Conservation (phyloP, 35 echinoderm and acorn worm genomes). For the Strongylocentrotus purpuratus region DNA sequence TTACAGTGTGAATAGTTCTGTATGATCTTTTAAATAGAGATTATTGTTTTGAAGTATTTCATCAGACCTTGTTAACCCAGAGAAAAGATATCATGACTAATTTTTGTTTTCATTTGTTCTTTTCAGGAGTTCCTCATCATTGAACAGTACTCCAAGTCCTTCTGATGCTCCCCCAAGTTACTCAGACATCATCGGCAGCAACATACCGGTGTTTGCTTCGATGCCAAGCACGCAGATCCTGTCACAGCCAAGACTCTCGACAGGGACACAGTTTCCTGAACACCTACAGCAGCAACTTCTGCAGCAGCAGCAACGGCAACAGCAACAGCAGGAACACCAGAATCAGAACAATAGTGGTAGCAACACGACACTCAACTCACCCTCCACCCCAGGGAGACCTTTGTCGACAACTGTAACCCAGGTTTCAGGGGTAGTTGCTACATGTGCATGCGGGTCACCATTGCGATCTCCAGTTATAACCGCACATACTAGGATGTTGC, state of each 20-base stretch:
- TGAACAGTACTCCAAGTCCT: constrained; percentile 49
- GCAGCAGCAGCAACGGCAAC: background rate
- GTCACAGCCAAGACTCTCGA: constrained; percentile 18
- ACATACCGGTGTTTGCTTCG: background rate
- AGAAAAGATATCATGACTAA: no score
- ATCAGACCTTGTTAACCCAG: no score
- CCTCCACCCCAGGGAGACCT: constrained; percentile 32
- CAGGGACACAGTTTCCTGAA: constrained; percentile 25
- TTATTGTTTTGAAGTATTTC: no score
- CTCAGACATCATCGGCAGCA: constrained; percentile 28
- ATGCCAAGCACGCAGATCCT: constrained; percentile 33
- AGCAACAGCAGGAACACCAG: background rate
- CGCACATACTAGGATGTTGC: constrained; percentile 7
- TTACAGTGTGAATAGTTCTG: no score
- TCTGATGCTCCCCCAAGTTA: constrained; percentile 41
- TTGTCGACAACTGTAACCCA: background rate
- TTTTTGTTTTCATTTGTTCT: background rate
- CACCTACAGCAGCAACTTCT: background rate
- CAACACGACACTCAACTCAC: constrained; percentile 28
- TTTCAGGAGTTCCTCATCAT: constrained; percentile 8
- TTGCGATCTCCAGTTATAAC: constrained; percentile 24
- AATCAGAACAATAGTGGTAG: constrained; percentile 48
- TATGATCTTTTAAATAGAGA: no score
- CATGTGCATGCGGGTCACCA: constrained; percentile 36
- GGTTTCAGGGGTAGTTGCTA: constrained; percentile 25